A percentile compares a stretch with the other conserved stretches of the same genome.
phyloP scores from a whole-genome alignment of 2,888 invertebrate genomes.

The Cremastinae sp. region DNA sequence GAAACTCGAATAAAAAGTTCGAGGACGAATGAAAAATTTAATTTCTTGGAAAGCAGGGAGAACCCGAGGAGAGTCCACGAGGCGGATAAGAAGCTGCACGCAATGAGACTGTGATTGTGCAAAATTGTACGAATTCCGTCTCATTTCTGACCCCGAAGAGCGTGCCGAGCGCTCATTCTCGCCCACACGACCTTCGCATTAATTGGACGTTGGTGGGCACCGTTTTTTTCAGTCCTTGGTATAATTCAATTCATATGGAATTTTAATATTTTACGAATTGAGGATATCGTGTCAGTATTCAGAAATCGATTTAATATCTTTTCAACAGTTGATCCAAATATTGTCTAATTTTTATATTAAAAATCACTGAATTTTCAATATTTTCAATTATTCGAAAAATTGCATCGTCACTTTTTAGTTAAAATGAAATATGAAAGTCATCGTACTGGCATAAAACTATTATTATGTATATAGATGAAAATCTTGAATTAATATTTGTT shows the following conservation, averaged over 20 bases:
- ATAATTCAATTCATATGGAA: constrained; percentile 39
- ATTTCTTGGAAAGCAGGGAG: constrained; percentile 37
- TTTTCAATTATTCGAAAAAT: too few relatives aligned
- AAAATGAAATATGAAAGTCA: too few relatives aligned
- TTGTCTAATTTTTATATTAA: too few relatives aligned
- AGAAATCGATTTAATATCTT: too few relatives aligned
- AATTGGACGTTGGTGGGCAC: constrained; percentile 74
- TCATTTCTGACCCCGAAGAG: constrained; percentile 27
- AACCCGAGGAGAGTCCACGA: constrained; percentile 30
- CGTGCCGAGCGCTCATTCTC: constrained; percentile 63
- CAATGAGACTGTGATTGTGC: constrained; percentile 64
- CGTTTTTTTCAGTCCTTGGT: constrained; percentile 48
- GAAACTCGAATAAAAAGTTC: background rate
- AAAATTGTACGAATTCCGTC: constrained; percentile 64
- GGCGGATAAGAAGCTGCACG: constrained; percentile 62
- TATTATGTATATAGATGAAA: too few relatives aligned
- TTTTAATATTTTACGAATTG: constrained; percentile 17
- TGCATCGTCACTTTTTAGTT: too few relatives aligned
- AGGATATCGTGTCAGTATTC: background rate
- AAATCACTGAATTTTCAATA: too few relatives aligned
- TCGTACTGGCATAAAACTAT: too few relatives aligned
- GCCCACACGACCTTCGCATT: constrained; percentile 75
- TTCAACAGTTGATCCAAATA: too few relatives aligned
- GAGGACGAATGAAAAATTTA: constrained; percentile 22
- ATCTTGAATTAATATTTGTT: too few relatives aligned